phyloP scores from a whole-genome alignment of 2,888 invertebrate genomes.

The Allophyes oxyacanthae region DNA sequence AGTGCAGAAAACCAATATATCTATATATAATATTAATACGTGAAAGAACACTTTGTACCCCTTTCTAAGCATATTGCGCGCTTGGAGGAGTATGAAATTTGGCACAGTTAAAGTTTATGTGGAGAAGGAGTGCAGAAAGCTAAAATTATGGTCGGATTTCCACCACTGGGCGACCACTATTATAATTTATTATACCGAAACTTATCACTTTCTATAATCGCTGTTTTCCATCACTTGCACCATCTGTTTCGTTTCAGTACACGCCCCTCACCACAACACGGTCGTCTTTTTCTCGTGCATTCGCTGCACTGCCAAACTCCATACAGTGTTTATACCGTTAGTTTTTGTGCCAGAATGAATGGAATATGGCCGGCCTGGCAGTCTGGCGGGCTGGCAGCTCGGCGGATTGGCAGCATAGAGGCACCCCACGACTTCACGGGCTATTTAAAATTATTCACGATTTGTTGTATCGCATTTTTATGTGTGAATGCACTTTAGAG shows the following conservation, averaged over 20 bases:
- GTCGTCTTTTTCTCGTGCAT: constrained; percentile 69
- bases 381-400: constrained; percentile 44
- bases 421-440: constrained; percentile 51
- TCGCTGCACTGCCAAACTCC: constrained; percentile 69
- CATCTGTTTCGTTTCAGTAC: constrained; percentile 28
- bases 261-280: constrained; percentile 62
- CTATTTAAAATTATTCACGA: constrained; percentile 64
- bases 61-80: too few species aligned
- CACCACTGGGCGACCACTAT: too few species aligned
- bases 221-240: constrained; percentile 14
- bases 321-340: constrained; percentile 56
- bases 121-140: too few species aligned
- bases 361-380: constrained; percentile 62
- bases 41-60: too few species aligned
- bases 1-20: too few species aligned
- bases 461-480: constrained; percentile 55
- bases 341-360: constrained; percentile 67
- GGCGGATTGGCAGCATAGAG: constrained; percentile 50
- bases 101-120: too few species aligned
- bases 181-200: too few species aligned
- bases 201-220: not conserved
- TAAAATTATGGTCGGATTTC: too few species aligned
- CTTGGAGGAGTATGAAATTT: too few species aligned
- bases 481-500: constrained; percentile 34
- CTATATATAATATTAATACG: too few species aligned